Base-by-base conservation (phyloP, 2,113 vertebrate genomes). In the Pardalotus punctatus region DNA sequence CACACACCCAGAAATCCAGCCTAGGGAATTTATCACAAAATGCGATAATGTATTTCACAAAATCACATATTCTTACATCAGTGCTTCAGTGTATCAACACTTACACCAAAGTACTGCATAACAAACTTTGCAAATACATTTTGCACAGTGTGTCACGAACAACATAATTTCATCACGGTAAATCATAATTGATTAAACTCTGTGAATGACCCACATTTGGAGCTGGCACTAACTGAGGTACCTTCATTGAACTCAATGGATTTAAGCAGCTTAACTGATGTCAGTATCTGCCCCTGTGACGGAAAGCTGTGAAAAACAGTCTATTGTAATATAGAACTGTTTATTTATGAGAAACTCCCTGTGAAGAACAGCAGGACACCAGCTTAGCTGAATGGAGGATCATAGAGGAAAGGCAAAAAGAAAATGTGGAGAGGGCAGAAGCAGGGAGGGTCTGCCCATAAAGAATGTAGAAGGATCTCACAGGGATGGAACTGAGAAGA, bases 271-370 rank as follows among this genome's bases (percentile, higher is more conserved):
- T 86, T 82, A 86, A 87, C 29, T 33, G 10, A 66, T 67, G 54
- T 47, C 53, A 90, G 19, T 57, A 29, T 87, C 72, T 80, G 67
- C 43, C 48, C 33, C 48, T 33, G 35, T 33, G 48, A 85, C 60
- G 65, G 78, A 92, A 84, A 88, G 33, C n/a, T 94, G 64, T 70
- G 88, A 88, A 93, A 92, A 92, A 80, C 31, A 90, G 27, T 17
- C 71, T 43, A 57, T 91, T 92, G 88, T 86, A 92, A 57, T 35
- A 72, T 42, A 77, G 88, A 94, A 72, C 42, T 69, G 47, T 76
- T 65, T 93, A 77, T 58, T 93, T 93, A 80, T 10, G 23, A 87
- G 54, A 88, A 88, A 80, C 13, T 76, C 36, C 23, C 58, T 72
- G 56, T 28, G 62, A 90, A 86, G 45, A 92, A 65, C 57, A 93